Conservation (phyloP, 2,888 invertebrate genomes). For the Cataglyphis altisquamis region DNA sequence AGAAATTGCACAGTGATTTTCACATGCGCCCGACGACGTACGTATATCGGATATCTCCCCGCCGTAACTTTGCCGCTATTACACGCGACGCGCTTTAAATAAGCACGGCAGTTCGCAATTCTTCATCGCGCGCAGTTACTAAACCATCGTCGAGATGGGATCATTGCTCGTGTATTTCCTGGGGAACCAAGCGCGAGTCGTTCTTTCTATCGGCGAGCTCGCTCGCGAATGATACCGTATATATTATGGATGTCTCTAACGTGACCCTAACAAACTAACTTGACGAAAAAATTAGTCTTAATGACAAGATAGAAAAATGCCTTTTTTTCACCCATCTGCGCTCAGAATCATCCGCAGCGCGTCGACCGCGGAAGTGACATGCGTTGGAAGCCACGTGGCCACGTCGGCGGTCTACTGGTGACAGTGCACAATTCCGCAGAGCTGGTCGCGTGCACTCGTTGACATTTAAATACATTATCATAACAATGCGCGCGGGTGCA, state of each 20-base stretch:
- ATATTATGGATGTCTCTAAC: background rate
- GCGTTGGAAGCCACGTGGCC: conserved; percentile 55
- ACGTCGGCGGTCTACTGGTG: conserved; percentile 55
- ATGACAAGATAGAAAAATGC: conserved; percentile 35
- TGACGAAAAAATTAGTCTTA: conserved; percentile 28
- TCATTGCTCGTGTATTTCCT: conserved; percentile 4
- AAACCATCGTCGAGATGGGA: conserved; percentile 8
- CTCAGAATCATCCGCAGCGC: conserved; percentile 56
- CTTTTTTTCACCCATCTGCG: conserved; percentile 35
- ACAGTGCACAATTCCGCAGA: conserved; percentile 10
- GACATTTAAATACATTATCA: conserved; percentile 85
- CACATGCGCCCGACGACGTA: conserved; percentile 25
- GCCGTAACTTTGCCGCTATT: conserved; percentile 41
- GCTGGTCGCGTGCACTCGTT: conserved; percentile 63
- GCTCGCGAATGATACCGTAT: background rate
- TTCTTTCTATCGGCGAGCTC: background rate
- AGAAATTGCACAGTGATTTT: conserved; percentile 42
- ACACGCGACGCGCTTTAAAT: conserved; percentile 49
- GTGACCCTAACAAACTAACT: conserved; percentile 29
- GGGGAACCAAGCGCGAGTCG: background rate
- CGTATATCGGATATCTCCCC: conserved; percentile 48
- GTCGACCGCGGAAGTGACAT: conserved; percentile 27
- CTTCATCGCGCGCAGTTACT: conserved; percentile 42
- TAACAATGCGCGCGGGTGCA: conserved; percentile 83
- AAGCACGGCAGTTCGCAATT: conserved; percentile 44